Conservation (phyloP, 2,888 invertebrate genomes). For the Scelioninae gen. 1 region DNA sequence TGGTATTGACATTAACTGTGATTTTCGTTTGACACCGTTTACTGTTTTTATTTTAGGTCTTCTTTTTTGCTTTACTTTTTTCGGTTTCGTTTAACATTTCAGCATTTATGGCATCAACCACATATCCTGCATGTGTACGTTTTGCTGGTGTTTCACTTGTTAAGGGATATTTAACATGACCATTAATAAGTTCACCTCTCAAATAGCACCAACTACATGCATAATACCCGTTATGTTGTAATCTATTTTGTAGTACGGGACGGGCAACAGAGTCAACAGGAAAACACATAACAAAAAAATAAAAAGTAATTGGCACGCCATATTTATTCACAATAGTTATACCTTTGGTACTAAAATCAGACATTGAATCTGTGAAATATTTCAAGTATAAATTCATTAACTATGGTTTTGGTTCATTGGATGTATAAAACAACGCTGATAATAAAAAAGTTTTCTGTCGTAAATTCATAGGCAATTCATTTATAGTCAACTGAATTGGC, state of each 20-base stretch:
- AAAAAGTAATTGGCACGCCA: background rate
- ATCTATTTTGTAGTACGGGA: constrained; percentile 38
- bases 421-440: constrained; percentile 21
- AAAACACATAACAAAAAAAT: constrained; percentile 16
- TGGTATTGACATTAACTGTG: constrained; percentile 15
- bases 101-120: constrained; percentile 38
- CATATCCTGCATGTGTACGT: constrained; percentile 31
- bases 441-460: constrained; percentile 22
- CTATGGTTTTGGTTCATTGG: constrained; percentile 15
- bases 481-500: constrained; percentile 12
- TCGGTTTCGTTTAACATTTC: constrained; percentile 17
- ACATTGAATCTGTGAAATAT: constrained; percentile 25
- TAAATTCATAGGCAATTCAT: constrained; percentile 41
- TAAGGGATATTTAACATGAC: constrained; percentile 28
- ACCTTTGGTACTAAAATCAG: background rate
- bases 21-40: constrained; percentile 47
- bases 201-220: constrained; percentile 44
- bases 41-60: constrained; percentile 9
- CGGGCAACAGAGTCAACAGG: constrained; percentile 38
- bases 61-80: constrained; percentile 2
- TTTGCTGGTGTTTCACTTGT: background rate
- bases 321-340: constrained; percentile 14
- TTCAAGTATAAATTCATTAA: constrained; percentile 32
- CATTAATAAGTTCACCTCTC: constrained; percentile 7
- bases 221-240: too few relatives aligned